Percentiles rank a stretch among this genome's conserved stretches.
phyloP scores from a whole-genome alignment of 2,888 invertebrate species.

The Nemoura dubitans region DNA sequence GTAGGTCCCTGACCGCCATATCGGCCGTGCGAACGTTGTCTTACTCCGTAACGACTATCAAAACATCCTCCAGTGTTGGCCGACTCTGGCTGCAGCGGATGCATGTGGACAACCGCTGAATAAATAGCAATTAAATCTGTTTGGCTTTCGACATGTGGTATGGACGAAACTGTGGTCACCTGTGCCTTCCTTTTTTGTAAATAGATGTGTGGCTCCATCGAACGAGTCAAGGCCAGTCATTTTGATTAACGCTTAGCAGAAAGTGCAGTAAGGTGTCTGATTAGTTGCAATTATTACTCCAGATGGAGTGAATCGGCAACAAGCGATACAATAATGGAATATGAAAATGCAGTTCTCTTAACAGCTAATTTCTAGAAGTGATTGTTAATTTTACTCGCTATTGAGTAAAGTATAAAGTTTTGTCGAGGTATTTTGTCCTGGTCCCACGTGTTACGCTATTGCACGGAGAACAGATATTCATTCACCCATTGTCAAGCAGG shows the following conservation, averaged over 20 bases:
- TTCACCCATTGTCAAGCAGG: neutral
- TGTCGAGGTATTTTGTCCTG: neutral
- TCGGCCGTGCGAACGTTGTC: neutral
- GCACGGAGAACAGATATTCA: neutral
- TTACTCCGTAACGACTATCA: neutral
- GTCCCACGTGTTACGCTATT: neutral
- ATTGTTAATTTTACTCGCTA: neutral
- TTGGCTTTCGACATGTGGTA: neutral
- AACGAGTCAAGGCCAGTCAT: neutral
- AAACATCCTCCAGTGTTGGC: neutral
- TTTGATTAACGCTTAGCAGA: neutral
- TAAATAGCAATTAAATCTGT: neutral
- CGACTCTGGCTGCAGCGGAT: neutral
- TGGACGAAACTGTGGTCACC: neutral
- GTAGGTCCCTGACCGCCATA: constrained; percentile 12
- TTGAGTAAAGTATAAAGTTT: too few species aligned
- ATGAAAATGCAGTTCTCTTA: neutral
- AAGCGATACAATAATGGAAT: neutral
- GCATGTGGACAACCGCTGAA: neutral
- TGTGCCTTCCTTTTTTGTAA: neutral
- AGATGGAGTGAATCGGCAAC: neutral
- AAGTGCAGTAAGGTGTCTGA: neutral
- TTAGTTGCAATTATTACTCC: neutral
- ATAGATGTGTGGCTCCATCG: neutral
- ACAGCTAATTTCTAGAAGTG: neutral